Evolutionary conservation across 2,113 vertebrate genomes (phyloP).

Genomic region (Embiotoca jacksoni): DNA sequence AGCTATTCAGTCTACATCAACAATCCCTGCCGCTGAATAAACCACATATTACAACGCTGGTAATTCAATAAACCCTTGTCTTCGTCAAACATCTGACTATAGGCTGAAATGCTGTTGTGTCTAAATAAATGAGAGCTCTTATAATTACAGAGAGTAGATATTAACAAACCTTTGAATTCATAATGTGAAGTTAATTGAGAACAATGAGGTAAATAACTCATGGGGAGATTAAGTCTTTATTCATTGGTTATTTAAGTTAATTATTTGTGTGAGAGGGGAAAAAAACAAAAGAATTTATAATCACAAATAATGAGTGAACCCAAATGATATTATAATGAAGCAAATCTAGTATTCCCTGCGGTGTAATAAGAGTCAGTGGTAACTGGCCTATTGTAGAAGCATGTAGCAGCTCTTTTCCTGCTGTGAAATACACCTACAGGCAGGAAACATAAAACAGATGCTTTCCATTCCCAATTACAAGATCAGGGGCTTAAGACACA

Average conservation of each 20-base stretch:
- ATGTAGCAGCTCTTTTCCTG: slow-evolving; percentile 65
- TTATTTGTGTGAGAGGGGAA: slow-evolving; percentile 62
- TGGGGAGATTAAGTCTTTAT: slow-evolving; percentile 60
- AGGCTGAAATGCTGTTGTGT: slow-evolving; percentile 66
- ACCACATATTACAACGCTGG: slow-evolving; percentile 46
- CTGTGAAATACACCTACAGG: slow-evolving; percentile 64
- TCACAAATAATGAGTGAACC: slow-evolving; percentile 66
- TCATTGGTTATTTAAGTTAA: slow-evolving; percentile 70
- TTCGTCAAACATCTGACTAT: slow-evolving; percentile 57
- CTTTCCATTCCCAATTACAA: slow-evolving; percentile 68
- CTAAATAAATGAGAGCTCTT: slow-evolving; percentile 71
- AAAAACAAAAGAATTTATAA: slow-evolving; percentile 72
- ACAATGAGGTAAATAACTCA: slow-evolving; percentile 76
- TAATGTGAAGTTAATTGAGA: slow-evolving; percentile 79
- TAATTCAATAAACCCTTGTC: slow-evolving; percentile 64
- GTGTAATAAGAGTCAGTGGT: slow-evolving; percentile 64
- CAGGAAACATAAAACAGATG: slow-evolving; percentile 66
- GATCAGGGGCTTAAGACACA: slow-evolving; percentile 76
- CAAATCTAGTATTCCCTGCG: slow-evolving; percentile 68
- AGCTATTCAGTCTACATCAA: slow-evolving; percentile 38
- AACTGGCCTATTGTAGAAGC: slow-evolving; percentile 68
- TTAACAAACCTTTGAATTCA: slow-evolving; percentile 74
- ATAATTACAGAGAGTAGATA: slow-evolving; percentile 72
- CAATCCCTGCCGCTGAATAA: slow-evolving; percentile 43
- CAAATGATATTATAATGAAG: slow-evolving; percentile 74